A percentile compares a stretch with the other conserved stretches of the same genome.
phyloP scores from a whole-genome alignment of 2,888 invertebrate species.

The Philhelius pedissequus region DNA sequence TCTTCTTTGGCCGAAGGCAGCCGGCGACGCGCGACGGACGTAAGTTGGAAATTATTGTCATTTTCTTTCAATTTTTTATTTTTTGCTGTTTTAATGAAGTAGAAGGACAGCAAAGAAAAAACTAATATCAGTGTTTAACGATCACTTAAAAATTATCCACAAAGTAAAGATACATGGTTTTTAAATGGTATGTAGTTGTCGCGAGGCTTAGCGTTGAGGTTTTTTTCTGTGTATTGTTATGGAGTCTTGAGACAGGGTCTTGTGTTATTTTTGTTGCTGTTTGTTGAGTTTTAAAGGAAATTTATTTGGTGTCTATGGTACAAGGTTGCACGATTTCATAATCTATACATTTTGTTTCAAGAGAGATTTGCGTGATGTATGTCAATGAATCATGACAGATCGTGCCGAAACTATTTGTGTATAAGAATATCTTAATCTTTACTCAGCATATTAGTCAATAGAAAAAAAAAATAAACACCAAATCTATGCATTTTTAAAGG shows the following conservation, averaged over 20 bases:
- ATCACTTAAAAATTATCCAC: conserved; percentile 44
- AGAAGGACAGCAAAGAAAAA: conserved; percentile 31
- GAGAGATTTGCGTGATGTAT: not conserved
- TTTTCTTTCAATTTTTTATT: conserved; percentile 28
- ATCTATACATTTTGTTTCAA: not conserved
- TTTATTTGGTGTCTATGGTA: not conserved
- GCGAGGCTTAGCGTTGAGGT: not conserved
- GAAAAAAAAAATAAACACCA: not conserved
- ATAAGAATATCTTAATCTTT: not conserved
- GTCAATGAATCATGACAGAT: conserved; percentile 10
- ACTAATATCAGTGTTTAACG: conserved; percentile 50
- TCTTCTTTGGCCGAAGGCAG: conserved; percentile 23
- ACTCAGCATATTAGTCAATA: not conserved
- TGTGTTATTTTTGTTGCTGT: not conserved
- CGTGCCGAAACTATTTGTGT: not conserved
- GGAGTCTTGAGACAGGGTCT: too few species aligned
- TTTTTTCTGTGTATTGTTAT: not conserved
- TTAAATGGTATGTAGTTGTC: conserved; percentile 30
- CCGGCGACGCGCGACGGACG: not conserved
- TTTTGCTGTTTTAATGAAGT: conserved; percentile 45
- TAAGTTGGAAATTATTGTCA: conserved; percentile 54
- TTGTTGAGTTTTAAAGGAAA: conserved; percentile 7
- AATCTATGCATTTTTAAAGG: too few species aligned
- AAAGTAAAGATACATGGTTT: conserved; percentile 51
- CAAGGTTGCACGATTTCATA: conserved; percentile 36